A percentile compares a stretch with the other conserved stretches of the same genome.
Evolutionary conservation across 2,888 invertebrate species (phyloP).

Genomic region (Muscina levida): DNA sequence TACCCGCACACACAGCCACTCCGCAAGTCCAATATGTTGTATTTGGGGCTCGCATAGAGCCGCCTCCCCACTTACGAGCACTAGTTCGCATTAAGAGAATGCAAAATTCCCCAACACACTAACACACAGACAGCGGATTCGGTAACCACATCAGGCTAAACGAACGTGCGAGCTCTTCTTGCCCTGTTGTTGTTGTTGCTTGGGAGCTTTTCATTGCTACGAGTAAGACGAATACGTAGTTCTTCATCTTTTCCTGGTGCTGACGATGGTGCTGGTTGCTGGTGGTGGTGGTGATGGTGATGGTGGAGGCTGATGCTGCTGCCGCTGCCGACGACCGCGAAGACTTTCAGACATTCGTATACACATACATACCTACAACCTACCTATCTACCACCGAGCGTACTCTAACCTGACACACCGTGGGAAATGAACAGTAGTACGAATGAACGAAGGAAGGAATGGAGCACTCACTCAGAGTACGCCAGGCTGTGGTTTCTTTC

Average conservation of each 20-base stretch:
- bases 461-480: constrained; percentile 24
- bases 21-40: constrained; percentile 10
- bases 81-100: constrained; percentile 17
- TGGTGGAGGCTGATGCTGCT: constrained; percentile 20
- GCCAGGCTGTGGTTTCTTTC: constrained; percentile 53
- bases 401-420: constrained; percentile 71
- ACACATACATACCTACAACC: constrained; percentile 33
- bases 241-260: constrained; percentile 32
- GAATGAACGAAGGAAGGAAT: constrained; percentile 60
- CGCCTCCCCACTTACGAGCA: constrained; percentile 57
- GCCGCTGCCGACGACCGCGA: constrained; percentile 36
- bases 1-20: not conserved
- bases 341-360: constrained; percentile 48
- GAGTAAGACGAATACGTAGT: constrained; percentile 30
- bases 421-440: constrained; percentile 80
- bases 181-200: not conserved
- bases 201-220: constrained; percentile 20
- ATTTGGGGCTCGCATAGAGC: constrained; percentile 39
- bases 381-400: constrained; percentile 1
- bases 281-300: constrained; percentile 6
- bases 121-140: constrained; percentile 12
- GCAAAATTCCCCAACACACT: constrained; percentile 52
- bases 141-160: constrained; percentile 23
- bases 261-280: not conserved
- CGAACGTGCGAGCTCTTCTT: constrained; percentile 1